Percentiles rank a stretch among this genome's conserved stretches.
Conservation (phyloP, 1,140 invertebrate genomes). For the Brachionus asplanchnoidis region DNA sequence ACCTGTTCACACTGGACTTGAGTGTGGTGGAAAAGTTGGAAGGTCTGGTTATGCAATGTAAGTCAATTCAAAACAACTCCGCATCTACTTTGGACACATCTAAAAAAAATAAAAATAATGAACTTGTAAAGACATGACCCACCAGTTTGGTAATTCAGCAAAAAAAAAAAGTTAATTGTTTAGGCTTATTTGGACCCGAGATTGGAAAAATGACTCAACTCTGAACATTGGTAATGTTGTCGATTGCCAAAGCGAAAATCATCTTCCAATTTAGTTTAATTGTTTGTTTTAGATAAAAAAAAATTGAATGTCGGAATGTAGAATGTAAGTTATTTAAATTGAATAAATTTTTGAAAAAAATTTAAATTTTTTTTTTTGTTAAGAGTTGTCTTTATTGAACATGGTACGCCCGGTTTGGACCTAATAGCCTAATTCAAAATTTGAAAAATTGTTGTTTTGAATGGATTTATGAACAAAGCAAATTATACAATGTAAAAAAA, state of each 20-base stretch:
- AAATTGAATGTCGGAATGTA: neutral
- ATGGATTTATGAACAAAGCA: neutral
- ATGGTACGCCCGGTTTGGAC: neutral
- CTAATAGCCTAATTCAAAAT: neutral
- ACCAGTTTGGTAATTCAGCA: neutral
- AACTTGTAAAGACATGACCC: neutral
- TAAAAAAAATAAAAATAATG: constrained; percentile 22
- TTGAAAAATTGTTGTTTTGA: neutral
- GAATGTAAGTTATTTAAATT: neutral
- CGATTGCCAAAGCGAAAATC: neutral
- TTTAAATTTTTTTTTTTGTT: neutral
- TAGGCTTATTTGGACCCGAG: neutral
- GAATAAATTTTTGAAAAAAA: too few species aligned
- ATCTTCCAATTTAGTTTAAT: neutral
- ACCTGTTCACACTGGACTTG: constrained; percentile 16
- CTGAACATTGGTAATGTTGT: constrained; percentile 2
- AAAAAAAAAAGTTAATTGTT: neutral
- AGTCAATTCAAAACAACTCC: neutral
- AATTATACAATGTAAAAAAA: neutral
- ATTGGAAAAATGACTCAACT: neutral
- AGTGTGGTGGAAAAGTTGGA: constrained; percentile 25
- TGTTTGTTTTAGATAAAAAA: neutral
- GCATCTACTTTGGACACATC: constrained; percentile 32
- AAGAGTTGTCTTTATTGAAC: neutral
- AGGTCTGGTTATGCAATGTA: neutral